Conservation (phyloP, 1,140 invertebrate genomes). For the Monomorium pharaonis region DNA sequence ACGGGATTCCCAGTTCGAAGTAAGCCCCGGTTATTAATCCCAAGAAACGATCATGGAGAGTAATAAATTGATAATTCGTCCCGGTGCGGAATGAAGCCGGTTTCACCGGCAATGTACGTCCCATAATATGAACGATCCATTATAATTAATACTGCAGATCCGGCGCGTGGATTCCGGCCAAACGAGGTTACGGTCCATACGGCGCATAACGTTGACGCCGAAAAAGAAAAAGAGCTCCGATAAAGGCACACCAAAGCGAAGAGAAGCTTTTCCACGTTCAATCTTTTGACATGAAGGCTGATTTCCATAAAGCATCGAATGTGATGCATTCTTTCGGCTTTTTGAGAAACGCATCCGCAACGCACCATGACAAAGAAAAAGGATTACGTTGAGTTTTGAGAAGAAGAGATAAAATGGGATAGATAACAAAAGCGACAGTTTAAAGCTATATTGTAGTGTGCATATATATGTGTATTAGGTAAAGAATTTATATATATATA, state of each 20-base stretch:
- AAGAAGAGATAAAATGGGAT: conserved; percentile 41
- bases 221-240: conserved; percentile 33
- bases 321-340: conserved; percentile 48
- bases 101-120: conserved; percentile 1
- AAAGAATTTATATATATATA: not conserved
- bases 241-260: conserved; percentile 36
- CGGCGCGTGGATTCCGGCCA: conserved; percentile 46
- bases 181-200: conserved; percentile 55
- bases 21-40: conserved; percentile 41
- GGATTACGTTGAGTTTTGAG: conserved; percentile 49
- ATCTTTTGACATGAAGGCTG: conserved; percentile 65
- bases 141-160: conserved; percentile 67
- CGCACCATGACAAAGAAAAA: conserved; percentile 64
- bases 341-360: conserved; percentile 63
- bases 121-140: conserved; percentile 27
- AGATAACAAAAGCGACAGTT: conserved; percentile 47
- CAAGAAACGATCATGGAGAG: conserved; percentile 23
- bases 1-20: not conserved
- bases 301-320: conserved; percentile 64
- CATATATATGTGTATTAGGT: not conserved
- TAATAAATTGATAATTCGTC: conserved; percentile 49
- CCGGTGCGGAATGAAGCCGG: not conserved
- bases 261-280: conserved; percentile 59
- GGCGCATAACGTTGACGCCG: conserved; percentile 35
- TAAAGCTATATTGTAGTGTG: not conserved